These are phyloP conservation scores for Pseudomugil gertrudae DNA, from an alignment of 2,797 vertebrate genomes.

Conservation along the genomic window DNA sequence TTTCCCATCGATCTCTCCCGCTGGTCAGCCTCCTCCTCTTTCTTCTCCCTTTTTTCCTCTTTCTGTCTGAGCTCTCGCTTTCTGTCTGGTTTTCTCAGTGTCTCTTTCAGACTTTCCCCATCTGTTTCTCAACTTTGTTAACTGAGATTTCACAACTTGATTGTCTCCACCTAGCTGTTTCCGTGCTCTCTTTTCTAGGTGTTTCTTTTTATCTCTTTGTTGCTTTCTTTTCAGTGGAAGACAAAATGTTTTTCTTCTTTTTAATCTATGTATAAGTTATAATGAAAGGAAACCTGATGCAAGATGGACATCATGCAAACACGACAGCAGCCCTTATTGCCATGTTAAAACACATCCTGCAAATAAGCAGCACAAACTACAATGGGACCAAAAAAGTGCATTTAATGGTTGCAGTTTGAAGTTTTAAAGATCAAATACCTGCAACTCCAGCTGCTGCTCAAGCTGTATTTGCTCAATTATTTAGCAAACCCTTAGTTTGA, in stretches of 20 bases:
- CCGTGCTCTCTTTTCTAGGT: neutral
- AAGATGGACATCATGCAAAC: slow-evolving; percentile 31
- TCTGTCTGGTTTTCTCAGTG: slow-evolving; percentile 41
- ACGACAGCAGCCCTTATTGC: neutral
- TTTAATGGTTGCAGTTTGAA: neutral
- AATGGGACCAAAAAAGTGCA: slow-evolving; percentile 5
- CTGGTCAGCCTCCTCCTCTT: slow-evolving; percentile 52
- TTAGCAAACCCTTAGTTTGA: neutral
- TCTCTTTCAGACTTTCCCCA: slow-evolving; percentile 15
- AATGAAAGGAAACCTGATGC: slow-evolving; percentile 72
- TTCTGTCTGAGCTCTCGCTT: slow-evolving; percentile 46
- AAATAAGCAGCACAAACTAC: neutral
- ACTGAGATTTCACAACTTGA: neutral
- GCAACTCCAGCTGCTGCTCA: neutral
- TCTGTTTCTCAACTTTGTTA: slow-evolving; percentile 13
- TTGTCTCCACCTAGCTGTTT: neutral
- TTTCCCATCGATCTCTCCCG: slow-evolving; percentile 77
- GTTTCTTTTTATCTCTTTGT: neutral
- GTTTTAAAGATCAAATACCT: neutral
- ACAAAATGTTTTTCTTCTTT: slow-evolving; percentile 21
- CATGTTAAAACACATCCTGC: neutral
- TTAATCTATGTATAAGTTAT: slow-evolving; percentile 36
- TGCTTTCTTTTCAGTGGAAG: slow-evolving; percentile 26
- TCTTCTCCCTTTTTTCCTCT: slow-evolving; percentile 39
- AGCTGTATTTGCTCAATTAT: neutral